Evolutionary conservation across 2,888 invertebrate genomes (phyloP), one percentile per base, ranked within the genome.

Genomic region (Sesia apiformis): DNA sequence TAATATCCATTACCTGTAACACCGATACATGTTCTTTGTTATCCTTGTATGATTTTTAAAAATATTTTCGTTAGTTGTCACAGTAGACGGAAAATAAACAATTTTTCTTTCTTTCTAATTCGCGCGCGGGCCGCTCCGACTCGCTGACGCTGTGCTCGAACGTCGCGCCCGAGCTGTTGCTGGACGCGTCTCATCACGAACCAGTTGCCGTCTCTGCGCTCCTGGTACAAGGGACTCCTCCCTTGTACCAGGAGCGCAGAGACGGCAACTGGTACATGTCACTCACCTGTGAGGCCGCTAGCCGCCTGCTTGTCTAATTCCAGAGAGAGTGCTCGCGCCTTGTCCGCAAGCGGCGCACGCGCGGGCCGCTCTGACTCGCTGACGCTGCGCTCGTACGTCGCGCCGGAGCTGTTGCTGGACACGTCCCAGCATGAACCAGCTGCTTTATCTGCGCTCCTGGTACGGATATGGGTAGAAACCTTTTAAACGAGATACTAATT

Each of bases 271-370:
- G 82, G 81, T 0, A 86, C 88, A 3, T 78, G 78, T 23, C 23
- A 23, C 23, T 23, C 23, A 78, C 84, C 83, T 8, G 81, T 74
- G 3, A 77, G 72, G 39, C 67, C 69, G 6, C 57, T 60, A 38
- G 72, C 61, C 42, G 84, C 84, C 63, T 91, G 93, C 63, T 92
- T 93, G 64, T 93, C 93, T 52, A 93, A 81, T 65, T 94, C 95
- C 1, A 95, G 87, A 38, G 94, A 94, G 64, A 95, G 86, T 7
- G 94, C 92, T 56, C 94, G 89, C 39, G 91, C 84, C 71, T 93
- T 93, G 68, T 93, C 93, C 66, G 4, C 70, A 54, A 3, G 67
- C 60, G 5, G 69, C 68, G 7, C 63, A 60, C 39, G 71, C 73
- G 62, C 69, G 5, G 62, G 61, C 40, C 72, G 74, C 61, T 84